Conservation (phyloP, 2,113 vertebrate genomes). For the Hyla sarda region DNA sequence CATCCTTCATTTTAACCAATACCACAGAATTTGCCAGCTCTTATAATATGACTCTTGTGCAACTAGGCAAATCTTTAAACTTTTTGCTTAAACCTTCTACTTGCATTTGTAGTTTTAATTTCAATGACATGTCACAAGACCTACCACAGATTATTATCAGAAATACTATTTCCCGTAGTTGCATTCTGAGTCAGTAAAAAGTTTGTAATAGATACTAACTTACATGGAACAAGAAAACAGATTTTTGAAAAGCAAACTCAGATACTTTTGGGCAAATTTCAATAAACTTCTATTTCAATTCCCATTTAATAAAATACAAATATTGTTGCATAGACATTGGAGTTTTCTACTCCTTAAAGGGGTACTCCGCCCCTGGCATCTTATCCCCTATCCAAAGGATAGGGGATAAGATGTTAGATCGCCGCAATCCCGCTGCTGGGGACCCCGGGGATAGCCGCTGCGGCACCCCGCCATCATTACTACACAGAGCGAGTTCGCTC, state of each 20-base stretch:
- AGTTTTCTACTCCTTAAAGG: no score
- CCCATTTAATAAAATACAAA: background rate
- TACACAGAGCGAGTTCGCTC: no score
- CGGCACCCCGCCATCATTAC: no score
- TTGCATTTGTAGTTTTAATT: background rate
- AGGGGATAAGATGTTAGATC: no score
- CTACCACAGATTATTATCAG: slow-evolving; percentile 31
- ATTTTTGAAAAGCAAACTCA: background rate
- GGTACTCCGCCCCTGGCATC: no score
- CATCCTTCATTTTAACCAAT: background rate
- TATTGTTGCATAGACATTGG: background rate
- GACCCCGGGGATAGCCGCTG: no score
- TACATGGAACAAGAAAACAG: background rate
- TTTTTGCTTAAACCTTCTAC: background rate
- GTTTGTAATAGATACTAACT: slow-evolving; percentile 12
- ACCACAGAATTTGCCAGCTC: background rate
- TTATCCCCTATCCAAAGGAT: no score
- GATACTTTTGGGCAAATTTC: background rate
- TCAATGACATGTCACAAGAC: slow-evolving; percentile 33
- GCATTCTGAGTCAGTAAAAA: slow-evolving; percentile 19
- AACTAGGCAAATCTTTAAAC: slow-evolving; percentile 20
- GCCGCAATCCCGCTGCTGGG: no score
- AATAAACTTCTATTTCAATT: background rate
- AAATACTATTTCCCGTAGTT: slow-evolving; percentile 44
- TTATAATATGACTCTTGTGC: background rate